phyloP scores from a whole-genome alignment of 1,140 invertebrate species.

The Schlechtendalia chinensis region DNA sequence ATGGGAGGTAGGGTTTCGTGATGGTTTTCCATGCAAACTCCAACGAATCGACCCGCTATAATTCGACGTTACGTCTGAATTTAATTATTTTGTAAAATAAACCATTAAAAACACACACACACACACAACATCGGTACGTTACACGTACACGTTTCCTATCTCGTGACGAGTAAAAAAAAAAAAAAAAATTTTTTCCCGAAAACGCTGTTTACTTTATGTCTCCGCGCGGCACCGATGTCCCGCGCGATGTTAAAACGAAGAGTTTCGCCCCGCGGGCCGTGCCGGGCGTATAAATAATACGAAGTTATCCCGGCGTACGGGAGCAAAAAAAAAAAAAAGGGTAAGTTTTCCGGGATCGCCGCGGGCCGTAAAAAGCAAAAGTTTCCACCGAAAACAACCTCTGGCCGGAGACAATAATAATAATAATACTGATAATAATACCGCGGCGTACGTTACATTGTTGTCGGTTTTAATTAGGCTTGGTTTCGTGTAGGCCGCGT shows the following conservation, averaged over 20 bases:
- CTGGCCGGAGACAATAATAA: slow-evolving; percentile 29
- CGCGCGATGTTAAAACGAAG: slow-evolving; percentile 38
- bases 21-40: no score
- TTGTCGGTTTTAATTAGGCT: slow-evolving; percentile 44
- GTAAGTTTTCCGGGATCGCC: slow-evolving; percentile 20
- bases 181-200: not conserved
- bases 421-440: slow-evolving; percentile 9
- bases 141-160: no score
- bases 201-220: slow-evolving; percentile 11
- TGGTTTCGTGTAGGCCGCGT: slow-evolving; percentile 6
- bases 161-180: no score
- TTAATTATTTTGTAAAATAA: no score
- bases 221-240: not conserved
- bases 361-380: slow-evolving; percentile 15
- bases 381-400: slow-evolving; percentile 34
- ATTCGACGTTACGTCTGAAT: no score
- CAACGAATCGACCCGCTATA: no score
- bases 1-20: no score
- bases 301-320: slow-evolving; percentile 14
- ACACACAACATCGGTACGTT: no score
- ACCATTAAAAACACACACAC: no score
- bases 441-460: not conserved
- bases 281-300: not conserved
- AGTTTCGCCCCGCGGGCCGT: not conserved
- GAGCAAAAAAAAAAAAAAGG: slow-evolving; percentile 24